Evolutionary conservation across 2,797 vertebrate species (phyloP), one percentile per base, ranked within the genome.

Genomic region (Meriones psammophilus): DNA sequence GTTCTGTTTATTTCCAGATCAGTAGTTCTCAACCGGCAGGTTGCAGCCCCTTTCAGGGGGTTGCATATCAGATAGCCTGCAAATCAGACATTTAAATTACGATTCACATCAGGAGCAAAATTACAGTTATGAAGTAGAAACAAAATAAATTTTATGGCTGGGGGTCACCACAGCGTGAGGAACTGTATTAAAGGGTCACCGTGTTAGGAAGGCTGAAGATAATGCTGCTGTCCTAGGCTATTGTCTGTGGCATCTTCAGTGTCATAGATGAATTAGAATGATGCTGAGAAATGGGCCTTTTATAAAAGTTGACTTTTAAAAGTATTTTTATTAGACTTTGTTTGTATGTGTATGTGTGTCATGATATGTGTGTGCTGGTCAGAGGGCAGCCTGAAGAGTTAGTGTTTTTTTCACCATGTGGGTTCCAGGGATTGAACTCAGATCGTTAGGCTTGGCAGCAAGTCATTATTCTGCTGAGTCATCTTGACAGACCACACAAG

Each of bases 261-360:
- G 71, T 90, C 28, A 9, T 28, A 81, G 79, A 28, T n/a, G 78
- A 58, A 17, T 76, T 17, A 36, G 46, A n/a, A 3, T 24, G 76
- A 62, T 33, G 60, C 12, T 79, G 22, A 50, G 8, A 42, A 46
- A 17, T 5, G 42, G 20, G 10, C 4, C 30, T 93, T 83, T 89
- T 42, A 84, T 2, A 5, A 64, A 96, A 83, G 64, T 84, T 42
- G 69, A 39, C 58, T 83, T 86, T 73, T 18, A 12, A 87, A 87
- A 58, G 36, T 28, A 7, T 18, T 39, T 87, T 71, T n/a, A 30
- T 20, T 22, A 22, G 50, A 58, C 14, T 58, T 58, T 58, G 5
- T 80, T 30, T 73, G 78, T 56, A 1, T 78, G 12, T 78, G 6
- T 71, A 28, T 39, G 68, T 71, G n/a, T 73, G n/a, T 20, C 4